phyloP scores from a whole-genome alignment of 2,888 invertebrate species.

The Crematogaster levior region DNA sequence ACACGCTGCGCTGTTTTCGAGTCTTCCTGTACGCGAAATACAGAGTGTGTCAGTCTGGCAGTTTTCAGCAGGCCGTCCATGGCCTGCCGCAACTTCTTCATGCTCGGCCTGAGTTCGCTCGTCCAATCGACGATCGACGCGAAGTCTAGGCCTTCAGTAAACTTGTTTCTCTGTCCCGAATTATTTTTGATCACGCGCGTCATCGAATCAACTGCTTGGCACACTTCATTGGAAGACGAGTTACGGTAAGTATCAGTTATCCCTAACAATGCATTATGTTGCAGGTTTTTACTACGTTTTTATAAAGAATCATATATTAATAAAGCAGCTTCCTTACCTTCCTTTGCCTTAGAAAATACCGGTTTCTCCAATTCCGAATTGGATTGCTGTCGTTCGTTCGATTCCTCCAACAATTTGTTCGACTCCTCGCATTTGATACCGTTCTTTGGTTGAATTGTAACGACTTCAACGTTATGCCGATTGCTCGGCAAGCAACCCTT shows the following conservation, averaged over 20 bases:
- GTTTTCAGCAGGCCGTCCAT: constrained; percentile 92
- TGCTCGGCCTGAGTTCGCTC: constrained; percentile 92
- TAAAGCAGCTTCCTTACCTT: constrained; percentile 75
- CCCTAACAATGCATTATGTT: constrained; percentile 58
- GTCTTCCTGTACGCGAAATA: constrained; percentile 93
- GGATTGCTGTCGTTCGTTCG: constrained; percentile 66
- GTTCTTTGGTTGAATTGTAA: constrained; percentile 83
- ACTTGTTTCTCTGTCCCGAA: constrained; percentile 88
- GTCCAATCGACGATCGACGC: constrained; percentile 91
- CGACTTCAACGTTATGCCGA: constrained; percentile 74
- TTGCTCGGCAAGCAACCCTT: constrained; percentile 75
- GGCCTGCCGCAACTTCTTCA: constrained; percentile 92
- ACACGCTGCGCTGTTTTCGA: constrained; percentile 91
- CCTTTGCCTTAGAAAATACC: constrained; percentile 83
- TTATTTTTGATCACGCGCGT: constrained; percentile 87
- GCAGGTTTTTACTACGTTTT: constrained; percentile 5
- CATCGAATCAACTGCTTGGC: constrained; percentile 87
- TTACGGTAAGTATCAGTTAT: constrained; percentile 75
- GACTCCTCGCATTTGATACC: constrained; percentile 80
- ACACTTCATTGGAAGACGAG: constrained; percentile 79
- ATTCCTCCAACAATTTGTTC: constrained; percentile 80
- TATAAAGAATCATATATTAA: too few relatives aligned
- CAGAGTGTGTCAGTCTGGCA: constrained; percentile 93
- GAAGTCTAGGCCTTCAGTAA: constrained; percentile 90
- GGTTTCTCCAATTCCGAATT: constrained; percentile 76